Percentiles rank a stretch among this genome's conserved stretches.
Evolutionary conservation across 2,888 invertebrate genomes (phyloP).

Genomic region (Amphipoea lucens): DNA sequence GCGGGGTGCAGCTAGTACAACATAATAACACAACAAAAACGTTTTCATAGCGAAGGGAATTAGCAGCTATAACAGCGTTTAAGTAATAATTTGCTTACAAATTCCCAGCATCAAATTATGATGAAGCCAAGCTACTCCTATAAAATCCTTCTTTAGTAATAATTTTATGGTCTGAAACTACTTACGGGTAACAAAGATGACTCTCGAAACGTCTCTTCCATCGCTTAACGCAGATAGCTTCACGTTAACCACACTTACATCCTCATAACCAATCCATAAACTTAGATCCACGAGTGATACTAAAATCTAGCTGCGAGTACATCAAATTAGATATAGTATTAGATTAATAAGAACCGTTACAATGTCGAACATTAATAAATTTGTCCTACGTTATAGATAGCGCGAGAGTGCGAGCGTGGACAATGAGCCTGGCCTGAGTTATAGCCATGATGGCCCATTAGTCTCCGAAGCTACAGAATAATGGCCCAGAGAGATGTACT

Average conservation of each 20-base stretch:
- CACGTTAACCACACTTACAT: slow-evolving; percentile 11
- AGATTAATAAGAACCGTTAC: slow-evolving; percentile 84
- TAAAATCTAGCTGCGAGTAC: slow-evolving; percentile 70
- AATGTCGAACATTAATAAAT: slow-evolving; percentile 88
- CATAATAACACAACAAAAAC: neutral
- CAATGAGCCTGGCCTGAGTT: slow-evolving; percentile 88
- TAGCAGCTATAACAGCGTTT: neutral
- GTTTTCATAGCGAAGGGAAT: neutral
- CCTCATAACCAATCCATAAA: slow-evolving; percentile 45
- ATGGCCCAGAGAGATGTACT: slow-evolving; percentile 78
- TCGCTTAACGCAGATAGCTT: neutral
- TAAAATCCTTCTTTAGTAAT: neutral
- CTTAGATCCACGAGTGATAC: slow-evolving; percentile 52
- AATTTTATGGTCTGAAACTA: neutral
- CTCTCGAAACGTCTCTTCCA: neutral
- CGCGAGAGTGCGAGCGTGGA: slow-evolving; percentile 85
- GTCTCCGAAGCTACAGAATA: slow-evolving; percentile 87
- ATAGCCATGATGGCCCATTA: slow-evolving; percentile 87
- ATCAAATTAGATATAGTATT: slow-evolving; percentile 82
- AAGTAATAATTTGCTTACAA: neutral
- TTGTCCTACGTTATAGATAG: slow-evolving; percentile 88
- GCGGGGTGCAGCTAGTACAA: no score
- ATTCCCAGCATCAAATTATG: neutral
- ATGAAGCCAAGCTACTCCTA: neutral
- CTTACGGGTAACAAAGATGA: neutral